Evolutionary conservation across 2,888 invertebrate species (phyloP), one percentile per base, ranked within the genome.

Genomic region (Eristalinus sepulchralis): DNA sequence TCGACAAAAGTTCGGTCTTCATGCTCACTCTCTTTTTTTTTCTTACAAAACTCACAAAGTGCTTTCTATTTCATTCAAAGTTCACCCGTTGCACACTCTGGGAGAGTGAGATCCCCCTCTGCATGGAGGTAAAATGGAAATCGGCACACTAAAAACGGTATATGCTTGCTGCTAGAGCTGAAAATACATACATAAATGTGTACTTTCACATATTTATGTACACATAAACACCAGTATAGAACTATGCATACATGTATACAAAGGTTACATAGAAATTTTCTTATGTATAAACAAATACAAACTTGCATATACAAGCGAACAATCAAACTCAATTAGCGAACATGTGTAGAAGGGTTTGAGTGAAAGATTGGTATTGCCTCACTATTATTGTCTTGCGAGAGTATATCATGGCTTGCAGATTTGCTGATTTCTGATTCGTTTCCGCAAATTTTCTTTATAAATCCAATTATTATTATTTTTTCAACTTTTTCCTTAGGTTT

Each of bases 41-140:
- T n/a, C 53, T 55, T 55, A 47, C 8, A 47, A 47, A 39, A 47
- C 17, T 53, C 53, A 17, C 64, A 47, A 20, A 53, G 60, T 78
- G 63, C 85, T 85, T 85, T 85, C 85, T 85, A 70, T 82, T 85
- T 85, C 72, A 70, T 73, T 85, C 68, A 76, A 17, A 68, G 63
- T 76, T 80, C 66, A 80, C 75, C 59, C 39, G 47, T 47, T 47
- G 17, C 6, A 47, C 8, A 47, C 47, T 17, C n/a, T 47, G 47
- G 17, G 47, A 47, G 47, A 47, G 47, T 17, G 17, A 8, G 47
- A 47, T 47, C 17, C 17, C 47, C 47, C 47, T 47, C 8, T 47
- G n/a, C n/a, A 8, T 8, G 0, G 17, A 17, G 17, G 17, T 47
- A 47, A 47, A 47, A 47, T 47, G 47, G 47, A 47, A 47, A 47